Evolutionary conservation across 1,140 invertebrate species (phyloP), one percentile per base, ranked within the genome.

Genomic region (Phthorimaea operculella): DNA sequence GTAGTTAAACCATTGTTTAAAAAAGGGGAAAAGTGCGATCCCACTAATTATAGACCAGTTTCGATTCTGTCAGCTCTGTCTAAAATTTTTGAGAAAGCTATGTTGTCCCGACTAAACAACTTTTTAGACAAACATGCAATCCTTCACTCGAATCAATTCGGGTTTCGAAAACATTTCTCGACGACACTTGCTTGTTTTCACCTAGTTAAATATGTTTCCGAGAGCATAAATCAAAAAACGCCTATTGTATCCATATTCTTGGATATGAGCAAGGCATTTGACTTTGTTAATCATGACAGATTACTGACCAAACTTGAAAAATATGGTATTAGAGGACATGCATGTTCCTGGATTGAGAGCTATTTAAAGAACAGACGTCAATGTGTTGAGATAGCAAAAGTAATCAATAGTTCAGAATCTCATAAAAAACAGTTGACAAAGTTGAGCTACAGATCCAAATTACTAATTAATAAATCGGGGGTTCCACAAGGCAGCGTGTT

Each of bases 271-370:
- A 47, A 17, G 15, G 44, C n/a, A 15, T 47, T 47, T 15, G 44
- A 47, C 15, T 47, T 47, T 15, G 44, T 47, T 9, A 9, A 16
- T 4, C 52, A 47, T 47, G 21, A 47, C 9, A 45, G 10, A 7
- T 17, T 45, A 47, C 28, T 54, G 10, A 17, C 44, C 1, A 54
- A 56, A 56, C 36, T 56, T 15, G 12, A 42, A 16, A 36, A 36
- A 12, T 56, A 56, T n/a, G 54, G 54, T 7, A 56, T 56, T n/a
- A 36, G 54, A 51, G 54, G 54, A n/a, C 50, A 51, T 1, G 47
- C 54, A 9, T 18, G 21, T 21, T 15, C 16, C 18, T 56, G 54
- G 54, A 9, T 56, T 1, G 47, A 28, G 18, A 39, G 15, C 16
- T 56, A 56, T 56, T 12, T 56, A 2, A 14, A 5, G 8, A n/a